phyloP scores from a whole-genome alignment of 53 echinoderm and acorn worm genomes.

The Henricia sp. region DNA sequence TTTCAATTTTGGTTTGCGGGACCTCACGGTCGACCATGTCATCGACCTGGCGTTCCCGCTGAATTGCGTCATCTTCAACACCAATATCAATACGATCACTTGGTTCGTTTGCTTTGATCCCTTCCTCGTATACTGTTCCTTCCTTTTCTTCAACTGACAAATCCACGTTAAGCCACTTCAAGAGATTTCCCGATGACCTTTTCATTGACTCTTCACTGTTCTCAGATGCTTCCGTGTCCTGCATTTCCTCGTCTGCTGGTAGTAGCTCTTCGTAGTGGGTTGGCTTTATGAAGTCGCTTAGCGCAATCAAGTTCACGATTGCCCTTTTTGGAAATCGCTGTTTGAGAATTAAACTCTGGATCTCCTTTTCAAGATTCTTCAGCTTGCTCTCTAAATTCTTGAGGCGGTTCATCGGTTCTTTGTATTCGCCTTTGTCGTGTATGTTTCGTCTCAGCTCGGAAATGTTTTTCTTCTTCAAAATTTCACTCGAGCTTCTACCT shows the following conservation, averaged over 20 bases:
- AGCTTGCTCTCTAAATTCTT: conserved; percentile 34
- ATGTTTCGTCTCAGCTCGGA: neutral
- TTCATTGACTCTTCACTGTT: too few relatives aligned
- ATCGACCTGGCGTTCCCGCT: conserved; percentile 29
- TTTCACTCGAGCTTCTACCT: conserved; percentile 66
- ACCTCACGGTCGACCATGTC: neutral
- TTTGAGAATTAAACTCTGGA: conserved; percentile 34
- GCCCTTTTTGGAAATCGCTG: conserved; percentile 51
- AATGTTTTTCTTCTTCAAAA: conserved; percentile 24
- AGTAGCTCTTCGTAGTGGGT: neutral
- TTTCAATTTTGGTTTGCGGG: neutral
- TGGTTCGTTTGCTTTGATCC: neutral
- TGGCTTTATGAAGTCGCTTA: conserved; percentile 37
- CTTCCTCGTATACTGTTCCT: neutral
- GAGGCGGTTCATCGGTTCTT: neutral
- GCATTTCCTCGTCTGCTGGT: neutral
- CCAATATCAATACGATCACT: conserved; percentile 1
- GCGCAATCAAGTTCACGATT: conserved; percentile 41
- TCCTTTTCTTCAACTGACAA: neutral
- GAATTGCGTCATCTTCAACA: neutral
- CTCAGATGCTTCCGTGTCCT: too few relatives aligned
- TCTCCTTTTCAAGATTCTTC: conserved; percentile 9
- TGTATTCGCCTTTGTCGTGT: neutral
- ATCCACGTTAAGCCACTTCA: conserved; percentile 37
- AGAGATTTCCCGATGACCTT: conserved; percentile 4